Base-by-base conservation (phyloP, 2,797 vertebrate genomes). In the Spea hammondii region DNA sequence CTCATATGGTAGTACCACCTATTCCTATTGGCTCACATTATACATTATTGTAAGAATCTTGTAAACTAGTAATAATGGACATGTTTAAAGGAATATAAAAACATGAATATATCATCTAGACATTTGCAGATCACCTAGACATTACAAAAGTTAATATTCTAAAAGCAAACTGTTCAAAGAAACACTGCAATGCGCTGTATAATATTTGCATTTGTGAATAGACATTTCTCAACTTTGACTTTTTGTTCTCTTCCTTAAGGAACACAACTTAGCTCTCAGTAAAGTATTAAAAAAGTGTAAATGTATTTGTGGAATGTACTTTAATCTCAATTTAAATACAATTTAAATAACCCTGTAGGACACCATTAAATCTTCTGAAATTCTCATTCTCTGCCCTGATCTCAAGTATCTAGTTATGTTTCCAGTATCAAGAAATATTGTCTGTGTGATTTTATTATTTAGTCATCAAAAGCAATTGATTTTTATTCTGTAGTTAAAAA, bases 281-380 rank as follows among this genome's bases (percentile, higher is more conserved):
- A 65, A 70, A 79, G 74, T 74, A 79, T 74, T 60, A 70, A 74
- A 79, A 79, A 45, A 79, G 57, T 74, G 66, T 74, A 79, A 79
- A 69, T 66, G 68, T 79, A 64, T 69, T 74, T 79, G 6, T 62
- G 5, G 50, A 74, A 12, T 79, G 51, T 74, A 44, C 78, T 70
- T 73, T 79, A 70, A 54, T 79, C 78, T 70, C 72, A 74, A 70
- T 74, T 79, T 74, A 69, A 74, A 74, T 53, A 65, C 53, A 48
- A 79, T 74, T 79, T 69, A 74, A 79, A 79, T 72, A 74, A 70
- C 55, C 69, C 78, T 79, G 66, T 46, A 69, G 66, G 78, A 59
- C 72, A 69, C 48, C 50, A 79, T 74, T 74, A 74, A 79, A 70
- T 74, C 55, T 60, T 51, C 57, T 64, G 6, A 53, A 51, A 64